These are phyloP conservation scores for Anthophora plumipes DNA, from an alignment of 2,888 invertebrate species.

Conservation along the genomic window DNA sequence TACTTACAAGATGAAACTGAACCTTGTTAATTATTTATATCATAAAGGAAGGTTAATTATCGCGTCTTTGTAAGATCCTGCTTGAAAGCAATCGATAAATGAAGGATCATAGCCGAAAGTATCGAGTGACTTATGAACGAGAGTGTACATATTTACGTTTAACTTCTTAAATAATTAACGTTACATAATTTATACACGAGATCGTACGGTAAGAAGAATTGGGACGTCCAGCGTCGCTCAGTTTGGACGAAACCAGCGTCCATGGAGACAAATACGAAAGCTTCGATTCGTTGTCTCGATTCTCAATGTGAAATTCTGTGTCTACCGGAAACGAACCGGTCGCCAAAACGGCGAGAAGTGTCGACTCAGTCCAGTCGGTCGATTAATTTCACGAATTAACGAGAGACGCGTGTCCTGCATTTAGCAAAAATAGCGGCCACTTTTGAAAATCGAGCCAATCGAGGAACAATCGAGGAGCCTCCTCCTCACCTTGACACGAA, in stretches of 20 bases:
- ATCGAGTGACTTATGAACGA: too few relatives aligned
- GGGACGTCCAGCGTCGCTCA: constrained; percentile 75
- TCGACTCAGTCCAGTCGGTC: background rate
- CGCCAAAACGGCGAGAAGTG: background rate
- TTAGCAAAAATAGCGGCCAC: background rate
- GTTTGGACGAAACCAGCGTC: constrained; percentile 74
- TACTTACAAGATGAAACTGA: too few relatives aligned
- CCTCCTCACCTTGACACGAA: background rate
- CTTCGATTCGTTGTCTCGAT: constrained; percentile 16
- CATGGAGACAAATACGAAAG: constrained; percentile 25
- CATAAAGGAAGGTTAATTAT: too few relatives aligned
- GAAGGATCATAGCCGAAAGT: too few relatives aligned
- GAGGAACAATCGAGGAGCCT: constrained; percentile 12
- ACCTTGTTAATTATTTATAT: too few relatives aligned
- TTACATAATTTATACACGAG: constrained; percentile 9
- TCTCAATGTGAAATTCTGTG: constrained; percentile 3
- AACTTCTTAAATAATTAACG: constrained; percentile 18
- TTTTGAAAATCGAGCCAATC: constrained; percentile 13
- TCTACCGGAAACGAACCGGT: background rate
- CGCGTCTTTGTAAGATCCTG: too few relatives aligned
- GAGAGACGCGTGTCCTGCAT: background rate
- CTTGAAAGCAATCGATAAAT: too few relatives aligned
- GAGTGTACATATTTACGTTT: too few relatives aligned
- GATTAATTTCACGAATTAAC: constrained; percentile 20
- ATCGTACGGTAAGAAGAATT: constrained; percentile 1